phyloP scores from a whole-genome alignment of 2,888 invertebrate genomes.

The Troides aeacus region DNA sequence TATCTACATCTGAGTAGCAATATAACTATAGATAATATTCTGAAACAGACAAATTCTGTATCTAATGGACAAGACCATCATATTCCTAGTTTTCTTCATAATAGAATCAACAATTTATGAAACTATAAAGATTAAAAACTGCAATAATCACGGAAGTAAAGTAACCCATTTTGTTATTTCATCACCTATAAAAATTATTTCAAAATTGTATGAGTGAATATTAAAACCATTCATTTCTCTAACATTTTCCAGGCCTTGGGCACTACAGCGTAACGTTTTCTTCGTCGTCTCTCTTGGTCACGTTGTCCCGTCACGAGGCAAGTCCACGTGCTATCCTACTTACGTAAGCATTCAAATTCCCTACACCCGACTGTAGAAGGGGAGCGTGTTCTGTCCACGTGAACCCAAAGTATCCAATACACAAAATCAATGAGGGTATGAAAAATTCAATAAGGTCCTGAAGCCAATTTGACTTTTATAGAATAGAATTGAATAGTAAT shows the following conservation, averaged over 20 bases:
- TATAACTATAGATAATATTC: not conserved
- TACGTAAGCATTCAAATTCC: constrained; percentile 10
- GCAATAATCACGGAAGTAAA: too few relatives aligned
- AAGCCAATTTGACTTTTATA: not conserved
- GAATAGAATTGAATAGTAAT: not conserved
- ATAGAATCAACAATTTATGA: too few relatives aligned
- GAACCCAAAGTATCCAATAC: constrained; percentile 29
- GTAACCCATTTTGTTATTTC: too few relatives aligned
- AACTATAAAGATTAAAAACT: too few relatives aligned
- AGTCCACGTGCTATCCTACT: constrained; percentile 27
- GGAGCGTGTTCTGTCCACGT: constrained; percentile 43
- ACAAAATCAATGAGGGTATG: constrained; percentile 8
- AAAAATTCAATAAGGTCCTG: constrained; percentile 4
- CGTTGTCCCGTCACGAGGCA: constrained; percentile 60
- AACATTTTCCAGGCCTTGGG: not conserved
- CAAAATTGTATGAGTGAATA: not conserved
- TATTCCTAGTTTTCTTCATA: too few relatives aligned
- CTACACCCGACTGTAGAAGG: not conserved
- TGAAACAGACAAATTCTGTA: not conserved
- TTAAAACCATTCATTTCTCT: not conserved
- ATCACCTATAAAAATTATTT: too few relatives aligned
- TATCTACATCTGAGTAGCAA: not conserved
- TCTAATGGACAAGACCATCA: too few relatives aligned
- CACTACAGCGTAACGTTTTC: not conserved
- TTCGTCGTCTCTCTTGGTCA: constrained; percentile 40